phyloP scores from a whole-genome alignment of 2,888 invertebrate species.

The Anticlea derivata region DNA sequence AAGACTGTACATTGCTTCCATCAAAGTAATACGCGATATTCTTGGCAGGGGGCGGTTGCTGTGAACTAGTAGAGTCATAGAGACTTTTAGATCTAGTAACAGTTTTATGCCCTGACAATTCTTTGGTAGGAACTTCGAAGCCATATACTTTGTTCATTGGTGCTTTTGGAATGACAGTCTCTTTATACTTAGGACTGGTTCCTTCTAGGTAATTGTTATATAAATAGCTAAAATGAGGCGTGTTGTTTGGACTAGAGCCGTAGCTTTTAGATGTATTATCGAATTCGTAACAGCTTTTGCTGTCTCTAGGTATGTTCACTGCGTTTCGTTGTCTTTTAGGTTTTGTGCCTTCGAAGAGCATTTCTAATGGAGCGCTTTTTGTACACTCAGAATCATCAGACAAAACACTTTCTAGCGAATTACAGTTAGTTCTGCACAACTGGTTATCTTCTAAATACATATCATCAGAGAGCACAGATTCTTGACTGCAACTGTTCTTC shows the following conservation, averaged over 20 bases:
- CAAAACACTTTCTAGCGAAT: conserved; percentile 91
- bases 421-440: conserved; percentile 86
- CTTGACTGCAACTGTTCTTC: conserved; percentile 88
- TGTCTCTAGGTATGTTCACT: conserved; percentile 64
- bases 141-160: conserved; percentile 65
- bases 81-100: conserved; percentile 76
- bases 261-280: conserved; percentile 85
- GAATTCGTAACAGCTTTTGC: conserved; percentile 80
- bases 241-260: conserved; percentile 85
- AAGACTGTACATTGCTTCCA: conserved; percentile 72
- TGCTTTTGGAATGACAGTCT: conserved; percentile 50
- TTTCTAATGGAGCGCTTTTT: conserved; percentile 90
- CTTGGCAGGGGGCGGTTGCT: conserved; percentile 68
- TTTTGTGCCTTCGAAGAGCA: conserved; percentile 85
- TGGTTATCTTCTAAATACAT: conserved; percentile 84
- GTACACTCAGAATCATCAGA: conserved; percentile 92
- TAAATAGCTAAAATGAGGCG: conserved; percentile 81
- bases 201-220: conserved; percentile 68
- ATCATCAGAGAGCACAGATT: conserved; percentile 90
- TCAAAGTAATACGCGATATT: conserved; percentile 81
- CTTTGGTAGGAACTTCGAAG: conserved; percentile 65
- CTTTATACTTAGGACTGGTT: conserved; percentile 44
- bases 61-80: conserved; percentile 65
- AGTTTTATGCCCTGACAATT: conserved; percentile 67
- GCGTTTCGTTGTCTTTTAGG: conserved; percentile 66